These are phyloP conservation scores for Noctua janthe DNA, from an alignment of 2,888 invertebrate genomes.

Conservation along the genomic window DNA sequence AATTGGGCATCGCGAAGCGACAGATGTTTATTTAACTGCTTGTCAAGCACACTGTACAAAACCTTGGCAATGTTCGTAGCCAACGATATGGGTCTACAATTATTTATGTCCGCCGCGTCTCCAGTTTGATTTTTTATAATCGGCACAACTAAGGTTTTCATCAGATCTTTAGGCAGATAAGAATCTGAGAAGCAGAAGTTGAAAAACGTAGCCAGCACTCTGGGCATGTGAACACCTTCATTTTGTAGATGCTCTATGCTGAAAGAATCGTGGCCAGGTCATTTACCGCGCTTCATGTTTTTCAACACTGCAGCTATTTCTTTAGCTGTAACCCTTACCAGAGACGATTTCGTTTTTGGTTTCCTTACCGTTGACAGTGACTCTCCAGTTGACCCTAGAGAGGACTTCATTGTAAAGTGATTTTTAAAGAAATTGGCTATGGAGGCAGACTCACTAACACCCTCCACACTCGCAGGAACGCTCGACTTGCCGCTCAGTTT, in stretches of 20 bases:
- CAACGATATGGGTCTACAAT: not conserved
- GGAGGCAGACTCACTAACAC: too few relatives aligned
- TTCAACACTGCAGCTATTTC: not conserved
- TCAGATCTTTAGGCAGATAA: not conserved
- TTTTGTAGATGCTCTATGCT: conserved; percentile 4
- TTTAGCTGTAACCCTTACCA: not conserved
- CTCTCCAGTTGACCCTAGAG: too few relatives aligned
- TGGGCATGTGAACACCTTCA: not conserved
- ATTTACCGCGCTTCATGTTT: not conserved
- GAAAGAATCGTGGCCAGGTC: not conserved
- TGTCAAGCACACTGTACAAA: too few relatives aligned
- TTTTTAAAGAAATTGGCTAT: too few relatives aligned
- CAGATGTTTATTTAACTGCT: too few relatives aligned
- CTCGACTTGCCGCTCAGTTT: not conserved
- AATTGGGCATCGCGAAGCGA: too few relatives aligned
- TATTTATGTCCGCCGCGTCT: not conserved
- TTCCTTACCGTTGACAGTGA: not conserved
- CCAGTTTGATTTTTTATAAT: not conserved
- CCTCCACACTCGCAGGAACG: not conserved
- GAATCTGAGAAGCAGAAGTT: not conserved
- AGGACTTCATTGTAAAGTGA: too few relatives aligned
- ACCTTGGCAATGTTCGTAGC: too few relatives aligned
- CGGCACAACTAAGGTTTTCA: not conserved
- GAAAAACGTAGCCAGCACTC: not conserved
- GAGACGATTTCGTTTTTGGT: not conserved